phyloP scores from a whole-genome alignment of 1,140 invertebrate genomes.

The Drosophila takahashii region DNA sequence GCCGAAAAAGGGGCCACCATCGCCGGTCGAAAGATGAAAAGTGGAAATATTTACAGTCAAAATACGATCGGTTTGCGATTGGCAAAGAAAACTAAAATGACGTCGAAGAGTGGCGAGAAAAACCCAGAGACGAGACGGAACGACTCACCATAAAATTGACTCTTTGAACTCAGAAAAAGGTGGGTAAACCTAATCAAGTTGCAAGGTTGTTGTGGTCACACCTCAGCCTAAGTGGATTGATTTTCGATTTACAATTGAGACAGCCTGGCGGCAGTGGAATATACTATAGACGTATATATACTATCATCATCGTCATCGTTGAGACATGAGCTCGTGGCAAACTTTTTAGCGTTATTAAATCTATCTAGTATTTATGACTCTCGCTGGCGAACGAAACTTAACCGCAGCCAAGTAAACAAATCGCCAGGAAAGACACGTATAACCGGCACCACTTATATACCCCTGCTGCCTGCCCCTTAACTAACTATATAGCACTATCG shows the following conservation, averaged over 20 bases:
- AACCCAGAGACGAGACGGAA: neutral
- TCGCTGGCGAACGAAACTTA: constrained; percentile 37
- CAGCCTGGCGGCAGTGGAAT: constrained; percentile 24
- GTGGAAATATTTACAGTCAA: constrained; percentile 54
- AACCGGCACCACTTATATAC: constrained; percentile 6
- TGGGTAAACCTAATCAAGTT: constrained; percentile 9
- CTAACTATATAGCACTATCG: constrained; percentile 12
- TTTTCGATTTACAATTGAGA: constrained; percentile 33
- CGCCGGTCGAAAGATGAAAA: constrained; percentile 49
- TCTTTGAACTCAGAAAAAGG: neutral
- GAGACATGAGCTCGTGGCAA: constrained; percentile 21
- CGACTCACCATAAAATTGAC: neutral
- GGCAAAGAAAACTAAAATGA: constrained; percentile 32
- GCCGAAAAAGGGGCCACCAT: constrained; percentile 23
- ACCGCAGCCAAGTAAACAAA: constrained; percentile 48
- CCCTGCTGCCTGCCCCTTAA: neutral
- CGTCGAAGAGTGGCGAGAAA: constrained; percentile 15
- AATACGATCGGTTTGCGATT: constrained; percentile 36
- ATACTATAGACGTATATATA: neutral
- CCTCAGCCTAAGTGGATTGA: constrained; percentile 26
- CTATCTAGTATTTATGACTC: constrained; percentile 28
- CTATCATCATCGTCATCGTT: constrained; percentile 16
- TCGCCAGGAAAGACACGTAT: constrained; percentile 58
- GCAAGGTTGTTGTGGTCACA: constrained; percentile 36
- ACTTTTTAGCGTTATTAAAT: constrained; percentile 61